Evolutionary conservation across 2,797 vertebrate genomes (phyloP).

Genomic region (Aselliscus stoliczkanus): DNA sequence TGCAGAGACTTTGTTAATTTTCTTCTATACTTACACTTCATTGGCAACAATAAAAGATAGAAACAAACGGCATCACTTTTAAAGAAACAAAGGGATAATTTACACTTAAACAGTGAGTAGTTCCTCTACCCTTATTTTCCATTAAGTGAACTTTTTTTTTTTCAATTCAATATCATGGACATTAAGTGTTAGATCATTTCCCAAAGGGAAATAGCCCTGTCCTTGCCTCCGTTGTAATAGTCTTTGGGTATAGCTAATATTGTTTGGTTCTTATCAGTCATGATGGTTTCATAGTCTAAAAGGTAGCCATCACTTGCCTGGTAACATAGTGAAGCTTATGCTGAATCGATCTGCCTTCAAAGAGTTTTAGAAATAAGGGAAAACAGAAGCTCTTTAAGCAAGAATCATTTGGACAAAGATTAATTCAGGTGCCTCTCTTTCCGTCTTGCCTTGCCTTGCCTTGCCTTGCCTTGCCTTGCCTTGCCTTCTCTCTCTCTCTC

Average conservation of each 20-base stretch:
- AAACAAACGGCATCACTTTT: background rate
- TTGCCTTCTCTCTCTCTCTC: rapidly evolving
- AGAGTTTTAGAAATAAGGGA: background rate
- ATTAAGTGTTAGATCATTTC: background rate
- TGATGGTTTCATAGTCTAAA: background rate
- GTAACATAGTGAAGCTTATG: background rate
- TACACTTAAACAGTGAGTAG: background rate
- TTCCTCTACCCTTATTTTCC: background rate
- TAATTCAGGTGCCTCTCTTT: background rate
- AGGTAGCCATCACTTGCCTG: background rate
- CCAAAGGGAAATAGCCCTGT: background rate
- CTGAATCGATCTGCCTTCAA: background rate
- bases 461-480: too few relatives aligned
- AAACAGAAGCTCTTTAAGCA: background rate
- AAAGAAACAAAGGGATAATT: background rate
- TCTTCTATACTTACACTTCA: background rate
- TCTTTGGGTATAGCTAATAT: background rate
- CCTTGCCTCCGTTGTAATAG: background rate
- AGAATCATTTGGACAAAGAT: background rate
- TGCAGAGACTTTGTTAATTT: background rate
- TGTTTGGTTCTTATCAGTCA: background rate
- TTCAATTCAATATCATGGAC: background rate
- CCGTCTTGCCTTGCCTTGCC: too few relatives aligned
- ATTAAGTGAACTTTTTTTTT: background rate
- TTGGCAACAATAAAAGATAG: background rate